Percentiles rank a stretch among this genome's conserved stretches.
phyloP scores from a whole-genome alignment of 2,888 invertebrate species.

The Drosophila fulvimacula region DNA sequence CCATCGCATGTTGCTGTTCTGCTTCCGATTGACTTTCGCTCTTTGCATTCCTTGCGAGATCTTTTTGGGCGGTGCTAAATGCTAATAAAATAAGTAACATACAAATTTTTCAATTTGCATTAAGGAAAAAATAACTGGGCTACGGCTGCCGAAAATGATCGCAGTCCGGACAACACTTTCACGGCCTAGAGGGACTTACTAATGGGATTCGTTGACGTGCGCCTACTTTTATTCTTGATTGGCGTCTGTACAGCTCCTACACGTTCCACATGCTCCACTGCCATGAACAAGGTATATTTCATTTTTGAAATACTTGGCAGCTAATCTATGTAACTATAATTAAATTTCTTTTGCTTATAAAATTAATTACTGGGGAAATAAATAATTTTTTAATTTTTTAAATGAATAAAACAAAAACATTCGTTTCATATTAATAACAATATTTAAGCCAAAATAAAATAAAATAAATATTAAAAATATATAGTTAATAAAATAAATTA shows the following conservation, averaged over 20 bases:
- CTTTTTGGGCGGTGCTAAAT: conserved; percentile 67
- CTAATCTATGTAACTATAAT: too few species aligned
- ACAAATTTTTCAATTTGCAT: conserved; percentile 74
- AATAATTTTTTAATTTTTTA: too few species aligned
- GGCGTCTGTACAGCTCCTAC: conserved; percentile 62
- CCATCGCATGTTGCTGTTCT: conserved; percentile 46
- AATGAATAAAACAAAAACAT: too few species aligned
- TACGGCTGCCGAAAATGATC: conserved; percentile 37
- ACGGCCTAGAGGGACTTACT: conserved; percentile 82
- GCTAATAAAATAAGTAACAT: conserved; percentile 81
- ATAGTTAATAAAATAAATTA: too few species aligned
- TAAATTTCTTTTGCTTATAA: too few species aligned
- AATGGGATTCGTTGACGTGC: conserved; percentile 76
- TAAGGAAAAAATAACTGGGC: conserved; percentile 51
- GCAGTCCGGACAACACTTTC: conserved; percentile 78
- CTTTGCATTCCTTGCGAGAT: conserved; percentile 49
- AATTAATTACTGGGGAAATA: too few species aligned
- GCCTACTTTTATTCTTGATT: conserved; percentile 63
- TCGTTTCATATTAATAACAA: too few species aligned
- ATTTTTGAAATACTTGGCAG: background rate
- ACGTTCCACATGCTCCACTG: conserved; percentile 35
- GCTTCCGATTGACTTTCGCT: conserved; percentile 63
- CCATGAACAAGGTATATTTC: background rate
- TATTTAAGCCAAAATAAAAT: too few species aligned
- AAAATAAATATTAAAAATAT: too few species aligned